Base-by-base conservation (phyloP, 92 coral and sea anemone species). In the Palythoa grandiflora region DNA sequence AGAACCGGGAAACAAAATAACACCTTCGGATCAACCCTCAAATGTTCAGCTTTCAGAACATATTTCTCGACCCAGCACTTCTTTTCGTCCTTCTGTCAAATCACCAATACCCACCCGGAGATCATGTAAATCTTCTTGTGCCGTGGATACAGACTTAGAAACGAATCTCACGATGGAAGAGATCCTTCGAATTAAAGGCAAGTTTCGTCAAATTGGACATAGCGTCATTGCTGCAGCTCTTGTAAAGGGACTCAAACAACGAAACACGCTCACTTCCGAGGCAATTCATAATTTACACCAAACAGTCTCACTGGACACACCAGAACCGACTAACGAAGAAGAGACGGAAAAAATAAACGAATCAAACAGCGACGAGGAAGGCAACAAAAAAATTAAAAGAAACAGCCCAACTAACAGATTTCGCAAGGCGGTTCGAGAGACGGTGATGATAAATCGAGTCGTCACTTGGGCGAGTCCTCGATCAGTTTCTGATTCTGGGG, bases 191-290 rank as follows among this genome's bases (percentile, higher is more conserved):
- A 96, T 96, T 54, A 95, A 93, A 89, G 98, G 98, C 51, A 95
- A 93, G 79, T 96, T 96, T 79, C 96, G 98, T 11, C 98, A 95
- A 73, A 96, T 96, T 68, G 98, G 98, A 13, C 98, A 96, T 68
- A 90, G 98, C 36, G 93, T 93, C 14, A 92, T 96, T 15, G 98
- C 98, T 15, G 89, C 94, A 1, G 97, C 98, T 59, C 89, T 96
- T 39, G 84, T 96, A 14, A 96, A 94, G 68, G 98, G 95, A 1
- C 88, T 96, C n/a, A 92, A 91, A 73, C 94, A 94, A 65, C 89
- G 91, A 72, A 93, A 92, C 40, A 83, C 90, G 40, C 88, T 91
- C 21, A 87, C 96, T 9, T 91, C 98, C 2, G 98, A 95, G 47
- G 98, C 98, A 2, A 95, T 95, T 20, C 94, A 95, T 54, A 95